A percentile compares a stretch with the other conserved stretches of the same genome.
These are phyloP conservation scores for Leptobrachium ailaonicum DNA, from an alignment of 2,113 vertebrate species.

Conservation along the genomic window DNA sequence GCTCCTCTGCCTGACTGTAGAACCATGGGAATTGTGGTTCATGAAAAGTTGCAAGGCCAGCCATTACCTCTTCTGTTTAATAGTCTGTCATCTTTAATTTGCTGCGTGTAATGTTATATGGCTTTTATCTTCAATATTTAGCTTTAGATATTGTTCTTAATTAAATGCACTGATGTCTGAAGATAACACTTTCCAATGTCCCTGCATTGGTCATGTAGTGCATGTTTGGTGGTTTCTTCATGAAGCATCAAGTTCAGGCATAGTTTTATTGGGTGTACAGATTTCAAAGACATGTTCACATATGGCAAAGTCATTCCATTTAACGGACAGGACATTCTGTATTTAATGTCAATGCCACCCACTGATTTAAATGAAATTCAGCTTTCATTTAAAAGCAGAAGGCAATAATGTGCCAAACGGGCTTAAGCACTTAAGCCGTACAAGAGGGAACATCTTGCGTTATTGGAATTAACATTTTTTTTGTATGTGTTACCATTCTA, in stretches of 20 bases:
- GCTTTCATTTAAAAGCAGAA: constrained; percentile 49
- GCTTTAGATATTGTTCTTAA: not conserved
- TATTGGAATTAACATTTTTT: constrained; percentile 40
- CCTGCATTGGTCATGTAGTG: not conserved
- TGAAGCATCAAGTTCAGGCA: not conserved
- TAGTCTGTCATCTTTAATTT: no score
- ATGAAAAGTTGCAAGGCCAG: not conserved
- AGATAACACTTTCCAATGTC: not conserved
- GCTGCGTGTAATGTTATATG: not conserved
- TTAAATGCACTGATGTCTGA: not conserved
- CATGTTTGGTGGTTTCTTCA: not conserved
- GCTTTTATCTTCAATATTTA: no score
- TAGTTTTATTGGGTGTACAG: constrained; percentile 44
- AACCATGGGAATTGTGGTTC: no score
- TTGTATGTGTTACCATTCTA: not conserved
- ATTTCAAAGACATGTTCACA: constrained; percentile 35
- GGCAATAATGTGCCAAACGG: constrained; percentile 34
- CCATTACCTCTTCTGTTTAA: not conserved
- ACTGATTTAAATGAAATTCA: constrained; percentile 54
- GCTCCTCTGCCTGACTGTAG: no score
- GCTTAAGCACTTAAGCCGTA: constrained; percentile 8
- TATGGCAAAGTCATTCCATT: constrained; percentile 38
- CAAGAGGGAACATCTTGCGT: constrained; percentile 17
- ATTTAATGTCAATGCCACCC: constrained; percentile 48
- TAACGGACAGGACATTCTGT: constrained; percentile 41